These are phyloP conservation scores for Antigone vipio DNA, from an alignment of 2,113 vertebrate genomes.

Conservation along the genomic window DNA sequence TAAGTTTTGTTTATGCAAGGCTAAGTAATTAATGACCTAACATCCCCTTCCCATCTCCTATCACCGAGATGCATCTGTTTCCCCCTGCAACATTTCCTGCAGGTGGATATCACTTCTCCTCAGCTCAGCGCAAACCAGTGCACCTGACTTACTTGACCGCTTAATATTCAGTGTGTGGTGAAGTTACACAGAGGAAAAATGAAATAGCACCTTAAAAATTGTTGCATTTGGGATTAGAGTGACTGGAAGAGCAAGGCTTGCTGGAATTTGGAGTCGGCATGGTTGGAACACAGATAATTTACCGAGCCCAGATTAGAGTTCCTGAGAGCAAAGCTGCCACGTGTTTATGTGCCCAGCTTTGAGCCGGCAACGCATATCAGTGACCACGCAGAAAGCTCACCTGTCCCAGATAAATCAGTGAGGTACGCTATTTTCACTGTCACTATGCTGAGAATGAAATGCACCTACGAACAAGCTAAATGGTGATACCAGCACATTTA, in stretches of 20 bases:
- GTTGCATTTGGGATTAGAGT: not conserved
- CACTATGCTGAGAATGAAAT: not conserved
- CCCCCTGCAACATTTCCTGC: conserved; percentile 71
- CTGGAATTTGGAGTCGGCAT: not conserved
- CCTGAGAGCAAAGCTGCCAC: not conserved
- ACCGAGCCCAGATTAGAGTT: not conserved
- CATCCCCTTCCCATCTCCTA: conserved; percentile 77
- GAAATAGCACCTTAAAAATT: not conserved
- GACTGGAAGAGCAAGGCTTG: not conserved
- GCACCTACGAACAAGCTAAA: not conserved
- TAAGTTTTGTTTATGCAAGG: conserved; percentile 70
- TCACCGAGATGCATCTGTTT: conserved; percentile 78
- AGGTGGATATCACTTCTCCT: conserved; percentile 58
- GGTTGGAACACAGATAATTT: not conserved
- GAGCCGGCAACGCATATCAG: not conserved
- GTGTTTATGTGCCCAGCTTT: not conserved
- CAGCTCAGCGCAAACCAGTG: not conserved
- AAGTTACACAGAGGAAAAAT: not conserved
- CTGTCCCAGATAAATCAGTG: not conserved
- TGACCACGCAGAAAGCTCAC: not conserved
- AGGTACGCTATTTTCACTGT: not conserved
- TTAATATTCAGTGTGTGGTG: not conserved
- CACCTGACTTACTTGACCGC: conserved; percentile 53
- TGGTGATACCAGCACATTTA: not conserved
- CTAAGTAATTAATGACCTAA: conserved; percentile 76